Evolutionary conservation across 1,140 invertebrate genomes (phyloP).

Genomic region (Ladona fulva): DNA sequence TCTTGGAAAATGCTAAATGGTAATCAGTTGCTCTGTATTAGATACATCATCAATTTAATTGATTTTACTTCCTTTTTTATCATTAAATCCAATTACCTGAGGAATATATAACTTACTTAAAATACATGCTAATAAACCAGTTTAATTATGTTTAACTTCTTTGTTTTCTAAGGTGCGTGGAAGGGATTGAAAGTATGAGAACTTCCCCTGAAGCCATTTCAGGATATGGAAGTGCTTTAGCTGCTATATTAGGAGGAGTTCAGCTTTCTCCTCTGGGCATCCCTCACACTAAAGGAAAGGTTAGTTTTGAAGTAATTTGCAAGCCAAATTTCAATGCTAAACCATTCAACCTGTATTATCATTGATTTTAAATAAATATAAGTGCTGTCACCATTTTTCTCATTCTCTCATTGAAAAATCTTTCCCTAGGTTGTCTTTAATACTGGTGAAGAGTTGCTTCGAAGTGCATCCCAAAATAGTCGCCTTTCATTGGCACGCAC

Average conservation of each 20-base stretch:
- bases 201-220: conserved; percentile 87
- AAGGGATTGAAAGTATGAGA: conserved; percentile 77
- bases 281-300: conserved; percentile 91
- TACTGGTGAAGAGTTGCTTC: conserved; percentile 90
- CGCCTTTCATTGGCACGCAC: conserved; percentile 88
- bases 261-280: conserved; percentile 86
- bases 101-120: too few relatives aligned
- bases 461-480: conserved; percentile 95
- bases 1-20: too few relatives aligned
- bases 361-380: too few relatives aligned
- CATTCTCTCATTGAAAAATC: conserved; percentile 12
- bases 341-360: too few relatives aligned
- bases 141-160: too few relatives aligned
- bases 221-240: conserved; percentile 88
- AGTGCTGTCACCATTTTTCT: too few relatives aligned
- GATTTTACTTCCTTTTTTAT: too few relatives aligned
- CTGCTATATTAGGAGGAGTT: conserved; percentile 86
- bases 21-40: too few relatives aligned
- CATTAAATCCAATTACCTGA: too few relatives aligned
- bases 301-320: conserved; percentile 31
- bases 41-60: too few relatives aligned
- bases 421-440: conserved; percentile 76
- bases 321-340: too few relatives aligned
- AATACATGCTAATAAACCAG: too few relatives aligned
- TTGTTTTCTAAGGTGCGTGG: conserved; percentile 47